A percentile compares a stretch with the other conserved stretches of the same genome.
These are phyloP conservation scores for Cataglyphis altisquamis DNA, from an alignment of 2,888 invertebrate genomes.

Conservation along the genomic window DNA sequence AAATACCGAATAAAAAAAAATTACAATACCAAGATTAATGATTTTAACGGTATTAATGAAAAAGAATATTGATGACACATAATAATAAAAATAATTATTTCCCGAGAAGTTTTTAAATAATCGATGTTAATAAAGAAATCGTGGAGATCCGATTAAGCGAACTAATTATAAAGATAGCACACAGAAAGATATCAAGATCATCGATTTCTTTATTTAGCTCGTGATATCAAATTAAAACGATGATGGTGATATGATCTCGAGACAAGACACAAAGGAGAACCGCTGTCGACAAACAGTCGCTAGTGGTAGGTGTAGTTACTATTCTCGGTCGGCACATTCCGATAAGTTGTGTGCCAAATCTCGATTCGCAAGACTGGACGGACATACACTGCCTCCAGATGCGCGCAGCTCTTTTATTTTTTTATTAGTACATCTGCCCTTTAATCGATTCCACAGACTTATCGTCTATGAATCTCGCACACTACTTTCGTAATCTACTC, in stretches of 20 bases:
- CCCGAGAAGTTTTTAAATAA: constrained; percentile 7
- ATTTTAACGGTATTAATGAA: not conserved
- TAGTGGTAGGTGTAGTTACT: constrained; percentile 79
- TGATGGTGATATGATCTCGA: constrained; percentile 3
- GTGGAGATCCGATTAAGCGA: not conserved
- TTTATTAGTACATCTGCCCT: not conserved
- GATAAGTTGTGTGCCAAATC: constrained; percentile 84
- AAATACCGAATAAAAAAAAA: not conserved
- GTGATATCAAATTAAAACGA: not conserved
- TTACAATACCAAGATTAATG: not conserved
- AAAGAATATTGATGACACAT: not conserved
- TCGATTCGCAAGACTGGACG: constrained; percentile 69
- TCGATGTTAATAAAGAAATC: not conserved
- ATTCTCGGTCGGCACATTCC: constrained; percentile 84
- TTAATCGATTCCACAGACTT: constrained; percentile 1
- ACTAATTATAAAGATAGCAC: constrained; percentile 1
- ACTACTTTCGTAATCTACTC: not conserved
- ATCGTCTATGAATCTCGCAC: not conserved
- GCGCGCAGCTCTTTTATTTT: not conserved
- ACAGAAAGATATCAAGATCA: constrained; percentile 14
- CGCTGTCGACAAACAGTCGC: constrained; percentile 76
- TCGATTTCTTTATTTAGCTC: not conserved
- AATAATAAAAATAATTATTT: not conserved
- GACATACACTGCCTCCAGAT: constrained; percentile 11
- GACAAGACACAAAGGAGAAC: constrained; percentile 71